These are phyloP conservation scores for Agrotis puta DNA, from an alignment of 2,888 invertebrate genomes.

Conservation along the genomic window DNA sequence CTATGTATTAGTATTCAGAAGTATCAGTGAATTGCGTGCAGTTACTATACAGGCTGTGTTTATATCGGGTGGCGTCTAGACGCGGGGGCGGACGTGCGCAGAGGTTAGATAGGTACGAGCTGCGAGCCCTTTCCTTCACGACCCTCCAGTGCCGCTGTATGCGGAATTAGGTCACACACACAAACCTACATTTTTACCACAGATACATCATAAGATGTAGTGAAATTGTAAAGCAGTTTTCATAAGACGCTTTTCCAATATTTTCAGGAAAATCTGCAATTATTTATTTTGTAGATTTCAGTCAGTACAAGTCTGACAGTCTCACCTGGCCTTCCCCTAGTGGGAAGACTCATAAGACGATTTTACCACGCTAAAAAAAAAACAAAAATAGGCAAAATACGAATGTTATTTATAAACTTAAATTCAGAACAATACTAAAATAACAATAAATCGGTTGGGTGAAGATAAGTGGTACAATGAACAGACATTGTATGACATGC, in stretches of 20 bases:
- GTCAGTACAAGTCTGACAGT: no score
- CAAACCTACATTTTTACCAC: constrained; percentile 47
- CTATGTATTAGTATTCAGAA: constrained; percentile 43
- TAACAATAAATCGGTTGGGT: constrained; percentile 31
- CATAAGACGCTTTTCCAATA: constrained; percentile 6
- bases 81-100: constrained; percentile 81
- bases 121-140: constrained; percentile 68
- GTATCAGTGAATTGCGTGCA: constrained; percentile 65
- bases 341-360: no score
- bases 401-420: constrained; percentile 11
- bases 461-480: constrained; percentile 57
- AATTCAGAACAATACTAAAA: constrained; percentile 19
- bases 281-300: no score
- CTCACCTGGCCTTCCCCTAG: no score
- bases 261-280: background rate
- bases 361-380: no score
- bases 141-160: constrained; percentile 66
- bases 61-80: constrained; percentile 78
- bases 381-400: background rate
- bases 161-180: constrained; percentile 71
- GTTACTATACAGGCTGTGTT: constrained; percentile 58
- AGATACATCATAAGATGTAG: constrained; percentile 16
- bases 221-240: constrained; percentile 20
- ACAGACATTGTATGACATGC: constrained; percentile 49
- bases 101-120: constrained; percentile 70